These are phyloP conservation scores for Rhea pennata DNA, from an alignment of 2,113 vertebrate genomes.

Conservation along the genomic window DNA sequence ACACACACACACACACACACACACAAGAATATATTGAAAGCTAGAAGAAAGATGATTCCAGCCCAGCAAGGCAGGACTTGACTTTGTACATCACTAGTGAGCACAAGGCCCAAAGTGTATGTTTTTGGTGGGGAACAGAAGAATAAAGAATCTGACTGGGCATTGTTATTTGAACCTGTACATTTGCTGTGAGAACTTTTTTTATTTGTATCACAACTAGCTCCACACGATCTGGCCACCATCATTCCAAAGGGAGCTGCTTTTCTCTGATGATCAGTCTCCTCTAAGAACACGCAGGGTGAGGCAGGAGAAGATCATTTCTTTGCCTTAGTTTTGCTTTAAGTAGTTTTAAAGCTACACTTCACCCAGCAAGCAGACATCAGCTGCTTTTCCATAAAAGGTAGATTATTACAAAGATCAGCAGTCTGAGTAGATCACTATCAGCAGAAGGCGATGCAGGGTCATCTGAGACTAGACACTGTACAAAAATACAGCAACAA, in stretches of 20 bases:
- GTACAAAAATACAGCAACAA: neutral
- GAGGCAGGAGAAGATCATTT: neutral
- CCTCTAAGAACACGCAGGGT: neutral
- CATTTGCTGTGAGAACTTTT: neutral
- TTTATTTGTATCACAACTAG: neutral
- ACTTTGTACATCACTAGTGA: neutral
- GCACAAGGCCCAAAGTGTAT: neutral
- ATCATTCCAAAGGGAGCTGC: neutral
- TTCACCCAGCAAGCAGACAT: neutral
- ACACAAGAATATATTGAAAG: neutral
- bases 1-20: neutral
- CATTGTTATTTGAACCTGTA: neutral
- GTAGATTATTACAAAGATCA: neutral
- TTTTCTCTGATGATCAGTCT: neutral
- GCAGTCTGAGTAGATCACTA: neutral
- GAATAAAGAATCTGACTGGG: neutral
- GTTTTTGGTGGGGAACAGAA: neutral
- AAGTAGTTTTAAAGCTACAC: neutral
- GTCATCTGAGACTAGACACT: neutral
- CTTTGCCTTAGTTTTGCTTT: neutral
- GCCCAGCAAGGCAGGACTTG: neutral
- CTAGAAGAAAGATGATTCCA: neutral
- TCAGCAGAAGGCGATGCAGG: neutral
- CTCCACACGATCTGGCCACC: neutral
- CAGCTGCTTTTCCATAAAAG: neutral